phyloP scores from a whole-genome alignment of 37 sponge, comb jelly and placozoan species.

The Amphimedon queenslandica region DNA sequence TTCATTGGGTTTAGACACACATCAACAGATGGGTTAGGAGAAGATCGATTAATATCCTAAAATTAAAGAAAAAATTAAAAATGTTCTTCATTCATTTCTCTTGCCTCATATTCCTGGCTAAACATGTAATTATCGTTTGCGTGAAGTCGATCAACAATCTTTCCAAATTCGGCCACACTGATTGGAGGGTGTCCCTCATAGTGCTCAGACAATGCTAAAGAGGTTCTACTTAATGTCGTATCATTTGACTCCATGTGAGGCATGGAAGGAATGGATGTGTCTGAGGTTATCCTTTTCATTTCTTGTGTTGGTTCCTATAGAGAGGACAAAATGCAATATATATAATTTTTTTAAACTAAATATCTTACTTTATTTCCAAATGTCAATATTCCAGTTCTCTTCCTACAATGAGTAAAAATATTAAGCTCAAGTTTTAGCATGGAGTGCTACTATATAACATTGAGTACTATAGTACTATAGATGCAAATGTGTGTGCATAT shows the following conservation, averaged over 20 bases:
- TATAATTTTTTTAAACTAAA: too few species aligned
- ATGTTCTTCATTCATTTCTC: neutral
- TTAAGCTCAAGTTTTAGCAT: too few species aligned
- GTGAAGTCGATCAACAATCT: conserved; percentile 41
- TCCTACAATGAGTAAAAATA: too few species aligned
- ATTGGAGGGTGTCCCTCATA: conserved; percentile 28
- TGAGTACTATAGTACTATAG: too few species aligned
- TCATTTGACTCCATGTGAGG: neutral
- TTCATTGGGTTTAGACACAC: conserved; percentile 50
- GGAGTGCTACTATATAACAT: too few species aligned
- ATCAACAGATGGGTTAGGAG: neutral
- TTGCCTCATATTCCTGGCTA: conserved; percentile 57
- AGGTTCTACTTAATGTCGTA: neutral
- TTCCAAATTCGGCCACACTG: conserved; percentile 19
- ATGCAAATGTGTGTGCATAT: too few species aligned
- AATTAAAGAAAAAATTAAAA: neutral
- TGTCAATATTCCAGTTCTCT: too few species aligned
- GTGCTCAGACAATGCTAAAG: neutral
- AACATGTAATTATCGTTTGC: conserved; percentile 59
- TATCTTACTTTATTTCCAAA: too few species aligned
- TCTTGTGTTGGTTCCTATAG: too few species aligned
- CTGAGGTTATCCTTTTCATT: neutral
- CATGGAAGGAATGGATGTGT: neutral
- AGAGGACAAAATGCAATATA: too few species aligned
- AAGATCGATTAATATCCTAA: neutral